Base-by-base conservation (phyloP, 1,140 invertebrate species). In the Halesus radiatus region DNA sequence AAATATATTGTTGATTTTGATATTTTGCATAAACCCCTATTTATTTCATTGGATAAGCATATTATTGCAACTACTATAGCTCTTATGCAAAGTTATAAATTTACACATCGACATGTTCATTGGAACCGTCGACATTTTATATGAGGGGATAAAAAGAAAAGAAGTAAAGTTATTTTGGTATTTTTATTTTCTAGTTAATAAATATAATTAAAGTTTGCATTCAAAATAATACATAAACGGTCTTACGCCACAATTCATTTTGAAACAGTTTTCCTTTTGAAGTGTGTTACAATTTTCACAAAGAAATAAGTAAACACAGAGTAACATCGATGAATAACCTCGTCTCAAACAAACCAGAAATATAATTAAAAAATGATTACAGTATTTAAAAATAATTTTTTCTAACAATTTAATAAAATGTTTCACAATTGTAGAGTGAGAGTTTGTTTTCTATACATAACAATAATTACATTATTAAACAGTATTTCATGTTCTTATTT, bases 121-220 rank as follows among this genome's bases (percentile, higher is more conserved):
- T n/a, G n/a, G n/a, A n/a, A n/a, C n/a, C 26, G 5, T 29, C 26
- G 5, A 29, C 26, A 29, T 29, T 29, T 29, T 29, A 3, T 29
- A 29, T 29, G 26, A 29, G 5, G 26, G 32, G 7, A 37, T 37
- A 37, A 37, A 37, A 37, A 37, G 32, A 37, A 37, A 23, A 60
- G 18, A 62, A 62, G 2, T 62, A 22, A 7, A 2, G 26, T 32
- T 15, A 66, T 32, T 29, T 66, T 66, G 1, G 15, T 29, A 66
- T 66, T 66, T 66, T 66, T 66, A 23, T n/a, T 23, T 66, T 15
- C 62, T 66, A 66, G 10, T 66, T 26, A 66, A 37, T 37, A 7
- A 50, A 70, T 78, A 68, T 22, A 70, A 78, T 78, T 50, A 66
- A 78, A 78, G 53, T 78, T 78, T 78, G 76, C 60, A 78, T 66